These are phyloP conservation scores for Paradisaea rubra DNA, from an alignment of 2,113 vertebrate species.

Conservation along the genomic window DNA sequence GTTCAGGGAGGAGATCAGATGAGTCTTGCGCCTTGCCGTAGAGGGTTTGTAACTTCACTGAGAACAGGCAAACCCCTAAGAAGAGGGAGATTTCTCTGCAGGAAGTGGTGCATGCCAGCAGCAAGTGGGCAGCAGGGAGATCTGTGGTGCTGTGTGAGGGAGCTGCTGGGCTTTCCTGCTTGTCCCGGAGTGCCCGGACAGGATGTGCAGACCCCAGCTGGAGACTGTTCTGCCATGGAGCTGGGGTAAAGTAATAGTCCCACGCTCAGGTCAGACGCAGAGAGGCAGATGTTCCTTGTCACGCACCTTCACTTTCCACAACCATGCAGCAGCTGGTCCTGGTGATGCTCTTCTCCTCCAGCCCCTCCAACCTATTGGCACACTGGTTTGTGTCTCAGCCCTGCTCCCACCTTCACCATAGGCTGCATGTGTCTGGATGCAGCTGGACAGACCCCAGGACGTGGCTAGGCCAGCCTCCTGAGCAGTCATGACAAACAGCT, in stretches of 20 bases:
- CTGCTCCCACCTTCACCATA: neutral
- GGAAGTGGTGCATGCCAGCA: neutral
- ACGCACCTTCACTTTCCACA: neutral
- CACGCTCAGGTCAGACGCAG: neutral
- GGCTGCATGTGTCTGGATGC: neutral
- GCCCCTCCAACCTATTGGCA: neutral
- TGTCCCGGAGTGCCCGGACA: neutral
- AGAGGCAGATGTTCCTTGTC: neutral
- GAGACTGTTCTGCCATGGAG: neutral
- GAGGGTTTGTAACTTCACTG: neutral
- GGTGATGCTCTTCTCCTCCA: neutral
- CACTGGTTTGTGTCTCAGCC: neutral
- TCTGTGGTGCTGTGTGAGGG: neutral
- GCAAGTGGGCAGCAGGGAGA: neutral
- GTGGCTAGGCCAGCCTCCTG: neutral
- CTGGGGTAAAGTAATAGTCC: neutral
- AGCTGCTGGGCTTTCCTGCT: neutral
- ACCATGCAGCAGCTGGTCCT: rapidly evolving
- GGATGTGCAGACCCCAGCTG: neutral
- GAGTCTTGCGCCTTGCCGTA: neutral
- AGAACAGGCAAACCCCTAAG: neutral
- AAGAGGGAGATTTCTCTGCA: neutral
- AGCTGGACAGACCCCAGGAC: neutral
- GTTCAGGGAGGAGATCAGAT: neutral
- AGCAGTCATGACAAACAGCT: neutral